Percentiles rank a stretch among this genome's conserved stretches.
These are phyloP conservation scores for Chelon auratus DNA, from an alignment of 2,797 vertebrate species.

Conservation along the genomic window DNA sequence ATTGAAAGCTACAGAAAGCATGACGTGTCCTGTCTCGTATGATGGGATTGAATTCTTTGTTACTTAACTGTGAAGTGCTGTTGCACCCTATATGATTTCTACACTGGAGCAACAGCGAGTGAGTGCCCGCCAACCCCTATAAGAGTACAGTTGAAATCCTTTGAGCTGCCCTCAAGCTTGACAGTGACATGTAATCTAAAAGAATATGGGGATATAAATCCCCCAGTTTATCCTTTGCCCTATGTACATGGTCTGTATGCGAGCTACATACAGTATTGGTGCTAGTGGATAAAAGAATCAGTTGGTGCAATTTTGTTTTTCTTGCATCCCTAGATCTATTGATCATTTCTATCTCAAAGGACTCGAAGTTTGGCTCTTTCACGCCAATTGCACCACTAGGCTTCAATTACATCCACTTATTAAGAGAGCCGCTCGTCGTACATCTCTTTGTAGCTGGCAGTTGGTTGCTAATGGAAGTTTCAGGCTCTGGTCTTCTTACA, in stretches of 20 bases:
- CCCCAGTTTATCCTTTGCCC: conserved; percentile 20
- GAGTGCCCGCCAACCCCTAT: neutral
- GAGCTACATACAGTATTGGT: neutral
- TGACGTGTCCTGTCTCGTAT: neutral
- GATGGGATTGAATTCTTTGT: conserved; percentile 15
- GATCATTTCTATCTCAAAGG: neutral
- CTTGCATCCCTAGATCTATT: no score
- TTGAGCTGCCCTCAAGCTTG: neutral
- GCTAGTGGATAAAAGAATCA: conserved; percentile 2
- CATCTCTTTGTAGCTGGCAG: no score
- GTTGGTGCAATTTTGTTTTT: neutral
- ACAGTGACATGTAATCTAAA: conserved; percentile 35
- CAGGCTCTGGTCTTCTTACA: no score
- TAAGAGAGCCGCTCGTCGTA: no score
- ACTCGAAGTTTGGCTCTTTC: neutral
- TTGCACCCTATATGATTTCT: neutral
- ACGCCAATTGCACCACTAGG: neutral
- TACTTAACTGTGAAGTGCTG: neutral
- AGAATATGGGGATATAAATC: conserved; percentile 35
- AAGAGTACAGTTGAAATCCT: conserved; percentile 11
- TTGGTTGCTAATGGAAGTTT: no score
- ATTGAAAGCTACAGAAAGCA: conserved; percentile 19
- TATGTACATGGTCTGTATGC: conserved; percentile 19
- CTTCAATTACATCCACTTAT: neutral
- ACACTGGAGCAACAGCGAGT: neutral